Evolutionary conservation across 1,140 invertebrate species (phyloP), one percentile per base, ranked within the genome.

Genomic region (Drosophila lacertosa): DNA sequence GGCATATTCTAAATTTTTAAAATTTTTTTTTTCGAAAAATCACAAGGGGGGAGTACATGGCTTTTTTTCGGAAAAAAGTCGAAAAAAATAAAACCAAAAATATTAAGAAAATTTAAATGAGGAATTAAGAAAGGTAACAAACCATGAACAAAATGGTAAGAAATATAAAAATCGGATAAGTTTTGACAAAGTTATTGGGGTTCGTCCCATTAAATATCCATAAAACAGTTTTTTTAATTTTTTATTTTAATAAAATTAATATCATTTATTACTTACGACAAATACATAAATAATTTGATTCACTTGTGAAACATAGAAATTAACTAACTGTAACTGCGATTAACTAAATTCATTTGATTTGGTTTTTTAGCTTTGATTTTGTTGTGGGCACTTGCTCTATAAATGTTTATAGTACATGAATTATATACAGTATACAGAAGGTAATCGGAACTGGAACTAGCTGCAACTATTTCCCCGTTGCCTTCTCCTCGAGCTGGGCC

Each of bases 401-500:
- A n/a, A n/a, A n/a, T 20, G 4, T 18, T 15, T 54, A 54, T 26
- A 24, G 51, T 54, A 54, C 35, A 54, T 54, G 51, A 54, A 37
- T 66, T 78, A 53, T 78, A 77, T 40, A 68, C 62, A 37, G 29
- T 50, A 55, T 29, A 55, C 16, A 1, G 24, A 26, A 37, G 50
- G 11, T 37, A 51, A 10, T n/a, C n/a, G 7, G 3, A 15, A 5
- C 11, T 5, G 26, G 26, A 7, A 9, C 4, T 24, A 32, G 13
- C 7, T 18, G 9, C 13, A 9, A 33, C 45, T 82, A 81, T 53
- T 86, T 86, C 74, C 82, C 82, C 77, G 83, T 67, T n/a, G 89
- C 77, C 70, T 91, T 91, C 59, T 83, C 80, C 71, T 91, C 89
- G 42, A 91, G 51, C 65, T 90, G 86, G 1, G 90, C 89, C 60